Evolutionary conservation across 2,888 invertebrate genomes (phyloP).

Genomic region (Stictocephala bisonia): DNA sequence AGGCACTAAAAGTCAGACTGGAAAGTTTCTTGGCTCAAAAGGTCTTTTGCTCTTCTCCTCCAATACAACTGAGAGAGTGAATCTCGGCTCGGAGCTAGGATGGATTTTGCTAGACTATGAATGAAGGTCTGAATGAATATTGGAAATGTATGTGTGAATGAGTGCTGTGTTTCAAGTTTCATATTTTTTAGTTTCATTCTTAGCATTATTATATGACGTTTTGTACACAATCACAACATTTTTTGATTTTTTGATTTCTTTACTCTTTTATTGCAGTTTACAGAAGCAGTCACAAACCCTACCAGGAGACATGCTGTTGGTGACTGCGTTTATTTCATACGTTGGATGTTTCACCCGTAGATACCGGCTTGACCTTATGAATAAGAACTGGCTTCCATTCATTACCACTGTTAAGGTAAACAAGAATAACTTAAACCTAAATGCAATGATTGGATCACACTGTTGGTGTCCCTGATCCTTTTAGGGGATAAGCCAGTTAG

Average conservation of each 20-base stretch:
- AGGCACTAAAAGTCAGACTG: no score
- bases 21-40: no score
- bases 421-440: no score
- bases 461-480: no score
- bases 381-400: constrained; percentile 84
- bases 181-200: background rate
- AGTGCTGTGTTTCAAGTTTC: background rate
- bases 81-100: no score
- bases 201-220: background rate
- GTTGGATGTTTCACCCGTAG: constrained; percentile 92
- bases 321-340: constrained; percentile 94
- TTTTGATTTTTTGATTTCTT: background rate
- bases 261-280: constrained; percentile 67
- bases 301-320: constrained; percentile 89
- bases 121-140: no score
- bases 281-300: constrained; percentile 79
- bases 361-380: constrained; percentile 82
- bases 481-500: no score
- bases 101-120: no score
- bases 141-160: no score
- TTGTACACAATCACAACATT: background rate
- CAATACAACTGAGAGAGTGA: no score
- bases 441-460: no score
- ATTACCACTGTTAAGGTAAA: constrained; percentile 74
- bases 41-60: no score